Percentiles rank a stretch among this genome's conserved stretches.
phyloP scores from a whole-genome alignment of 1,140 invertebrate genomes.

The Pseudachorutes palmiensis region DNA sequence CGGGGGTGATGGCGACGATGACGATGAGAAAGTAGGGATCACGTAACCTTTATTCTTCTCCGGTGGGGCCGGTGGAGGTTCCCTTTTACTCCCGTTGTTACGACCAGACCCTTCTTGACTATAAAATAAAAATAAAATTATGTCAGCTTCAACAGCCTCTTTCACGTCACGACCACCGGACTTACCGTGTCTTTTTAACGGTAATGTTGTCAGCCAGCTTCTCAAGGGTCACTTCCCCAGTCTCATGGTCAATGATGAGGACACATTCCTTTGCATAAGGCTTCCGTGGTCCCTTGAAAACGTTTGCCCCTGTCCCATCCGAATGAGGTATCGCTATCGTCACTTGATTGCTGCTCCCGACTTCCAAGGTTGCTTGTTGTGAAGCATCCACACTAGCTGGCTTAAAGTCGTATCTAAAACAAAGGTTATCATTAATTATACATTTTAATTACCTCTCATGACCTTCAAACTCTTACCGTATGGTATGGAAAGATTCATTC shows the following conservation, averaged over 20 bases:
- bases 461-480: constrained; percentile 62
- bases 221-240: constrained; percentile 86
- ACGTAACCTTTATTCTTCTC: constrained; percentile 20
- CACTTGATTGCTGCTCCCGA: constrained; percentile 73
- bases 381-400: constrained; percentile 88
- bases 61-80: neutral
- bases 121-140: neutral
- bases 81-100: neutral
- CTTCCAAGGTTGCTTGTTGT: constrained; percentile 79
- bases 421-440: no score
- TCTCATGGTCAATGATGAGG: constrained; percentile 80
- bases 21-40: neutral
- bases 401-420: constrained; percentile 89
- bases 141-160: neutral
- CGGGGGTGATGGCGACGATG: neutral
- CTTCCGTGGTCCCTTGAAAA: constrained; percentile 86
- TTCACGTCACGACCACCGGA: constrained; percentile 20
- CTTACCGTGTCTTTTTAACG: constrained; percentile 85
- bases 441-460: no score
- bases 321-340: constrained; percentile 89
- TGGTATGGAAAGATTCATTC: constrained; percentile 62
- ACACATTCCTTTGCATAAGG: constrained; percentile 90
- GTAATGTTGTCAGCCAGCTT: constrained; percentile 81
- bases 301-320: constrained; percentile 78
- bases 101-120: constrained; percentile 26